These are phyloP conservation scores for Phylloscopus collybita DNA, from an alignment of 2,797 vertebrate species.

Conservation along the genomic window DNA sequence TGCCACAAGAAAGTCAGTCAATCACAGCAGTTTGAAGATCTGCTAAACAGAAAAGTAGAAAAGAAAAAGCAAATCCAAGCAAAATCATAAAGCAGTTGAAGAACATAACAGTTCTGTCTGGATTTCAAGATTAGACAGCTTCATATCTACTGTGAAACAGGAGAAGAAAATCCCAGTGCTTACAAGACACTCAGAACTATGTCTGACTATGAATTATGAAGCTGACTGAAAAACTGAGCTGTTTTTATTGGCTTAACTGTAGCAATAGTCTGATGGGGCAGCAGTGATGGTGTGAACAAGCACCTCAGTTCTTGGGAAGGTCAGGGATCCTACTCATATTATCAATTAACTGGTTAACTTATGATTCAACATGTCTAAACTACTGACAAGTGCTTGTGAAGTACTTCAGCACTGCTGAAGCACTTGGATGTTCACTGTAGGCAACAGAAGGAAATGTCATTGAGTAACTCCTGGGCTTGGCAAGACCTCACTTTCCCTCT, in stretches of 20 bases:
- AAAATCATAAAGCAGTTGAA: neutral
- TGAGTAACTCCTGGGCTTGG: neutral
- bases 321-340: neutral
- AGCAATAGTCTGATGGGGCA: neutral
- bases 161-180: neutral
- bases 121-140: neutral
- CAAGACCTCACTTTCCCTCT: neutral
- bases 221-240: neutral
- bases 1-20: neutral
- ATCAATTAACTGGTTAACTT: neutral
- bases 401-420: neutral
- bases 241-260: neutral
- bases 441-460: neutral
- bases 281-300: neutral
- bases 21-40: neutral
- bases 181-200: neutral
- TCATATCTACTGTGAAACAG: neutral
- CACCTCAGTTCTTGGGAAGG: neutral
- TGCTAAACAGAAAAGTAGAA: neutral
- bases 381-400: neutral
- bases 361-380: neutral
- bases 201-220: neutral
- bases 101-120: neutral
- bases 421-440: neutral
- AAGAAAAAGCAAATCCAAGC: neutral